These are phyloP conservation scores for Acrossocheilus wenchowensis DNA, from an alignment of 2,797 vertebrate genomes.

Conservation along the genomic window DNA sequence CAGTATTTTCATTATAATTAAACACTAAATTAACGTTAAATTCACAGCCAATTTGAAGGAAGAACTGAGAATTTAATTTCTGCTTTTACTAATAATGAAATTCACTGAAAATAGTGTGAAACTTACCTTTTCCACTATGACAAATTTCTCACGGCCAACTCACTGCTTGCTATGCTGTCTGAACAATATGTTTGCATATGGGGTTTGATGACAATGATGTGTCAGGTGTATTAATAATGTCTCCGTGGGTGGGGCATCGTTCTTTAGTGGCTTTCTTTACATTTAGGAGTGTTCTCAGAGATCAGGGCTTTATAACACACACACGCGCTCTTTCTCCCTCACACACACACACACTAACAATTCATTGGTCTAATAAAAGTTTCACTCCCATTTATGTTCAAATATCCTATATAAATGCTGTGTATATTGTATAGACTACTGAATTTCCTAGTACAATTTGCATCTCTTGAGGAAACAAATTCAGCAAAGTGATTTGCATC, in stretches of 20 bases:
- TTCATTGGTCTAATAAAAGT: too few relatives aligned
- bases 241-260: neutral
- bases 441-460: too few relatives aligned
- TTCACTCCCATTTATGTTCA: too few relatives aligned
- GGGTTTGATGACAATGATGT: neutral
- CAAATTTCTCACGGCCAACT: neutral
- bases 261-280: neutral
- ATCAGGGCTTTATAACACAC: too few relatives aligned
- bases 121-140: neutral
- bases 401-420: too few relatives aligned
- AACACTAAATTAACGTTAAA: neutral
- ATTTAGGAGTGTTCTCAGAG: neutral
- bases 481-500: too few relatives aligned
- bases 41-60: neutral
- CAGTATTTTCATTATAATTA: neutral
- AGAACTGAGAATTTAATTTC: neutral
- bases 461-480: too few relatives aligned
- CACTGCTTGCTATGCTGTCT: neutral
- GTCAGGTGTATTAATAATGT: neutral
- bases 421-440: too few relatives aligned
- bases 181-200: neutral
- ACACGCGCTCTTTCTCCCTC: too few relatives aligned
- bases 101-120: neutral
- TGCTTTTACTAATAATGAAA: neutral
- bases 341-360: too few relatives aligned